A percentile compares a stretch with the other conserved stretches of the same genome.
Evolutionary conservation across 2,888 invertebrate species (phyloP).

Genomic region (Druceiella hillmani): DNA sequence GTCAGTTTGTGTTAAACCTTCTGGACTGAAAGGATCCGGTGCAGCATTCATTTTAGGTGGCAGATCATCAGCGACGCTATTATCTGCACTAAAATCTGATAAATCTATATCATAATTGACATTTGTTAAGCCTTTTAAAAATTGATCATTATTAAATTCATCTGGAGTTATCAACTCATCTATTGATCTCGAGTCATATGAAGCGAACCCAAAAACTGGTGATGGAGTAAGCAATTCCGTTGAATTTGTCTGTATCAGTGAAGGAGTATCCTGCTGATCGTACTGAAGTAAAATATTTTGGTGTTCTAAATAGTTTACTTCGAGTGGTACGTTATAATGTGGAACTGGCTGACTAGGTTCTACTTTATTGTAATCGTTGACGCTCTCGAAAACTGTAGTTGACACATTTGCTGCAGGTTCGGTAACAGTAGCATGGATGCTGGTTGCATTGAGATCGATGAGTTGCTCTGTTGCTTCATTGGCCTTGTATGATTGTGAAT

Average conservation of each 20-base stretch:
- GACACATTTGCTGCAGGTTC: conserved; percentile 30
- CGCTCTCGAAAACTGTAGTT: conserved; percentile 35
- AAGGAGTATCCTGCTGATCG: conserved; percentile 31
- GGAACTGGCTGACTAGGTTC: too few species aligned
- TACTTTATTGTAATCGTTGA: too few species aligned
- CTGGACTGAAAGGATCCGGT: conserved; percentile 52
- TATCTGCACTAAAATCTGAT: conserved; percentile 68
- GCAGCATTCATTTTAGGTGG: conserved; percentile 30
- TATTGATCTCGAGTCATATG: conserved; percentile 54
- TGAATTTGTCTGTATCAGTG: conserved; percentile 37
- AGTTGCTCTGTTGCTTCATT: not conserved
- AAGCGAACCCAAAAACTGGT: conserved; percentile 48
- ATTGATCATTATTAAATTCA: conserved; percentile 48
- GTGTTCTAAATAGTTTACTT: too few species aligned
- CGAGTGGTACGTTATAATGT: too few species aligned
- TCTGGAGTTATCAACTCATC: conserved; percentile 58
- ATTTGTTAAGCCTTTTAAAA: conserved; percentile 58
- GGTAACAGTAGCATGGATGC: conserved; percentile 20
- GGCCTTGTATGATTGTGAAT: conserved; percentile 32
- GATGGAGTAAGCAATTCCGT: conserved; percentile 56
- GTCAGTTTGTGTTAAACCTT: conserved; percentile 37
- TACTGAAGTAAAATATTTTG: too few species aligned
- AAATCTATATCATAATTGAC: conserved; percentile 74
- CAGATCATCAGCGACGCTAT: conserved; percentile 58
- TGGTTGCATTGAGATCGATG: conserved; percentile 14